Evolutionary conservation across 1,140 invertebrate genomes (phyloP), one percentile per base, ranked within the genome.

Genomic region (Brachionus angularis): DNA sequence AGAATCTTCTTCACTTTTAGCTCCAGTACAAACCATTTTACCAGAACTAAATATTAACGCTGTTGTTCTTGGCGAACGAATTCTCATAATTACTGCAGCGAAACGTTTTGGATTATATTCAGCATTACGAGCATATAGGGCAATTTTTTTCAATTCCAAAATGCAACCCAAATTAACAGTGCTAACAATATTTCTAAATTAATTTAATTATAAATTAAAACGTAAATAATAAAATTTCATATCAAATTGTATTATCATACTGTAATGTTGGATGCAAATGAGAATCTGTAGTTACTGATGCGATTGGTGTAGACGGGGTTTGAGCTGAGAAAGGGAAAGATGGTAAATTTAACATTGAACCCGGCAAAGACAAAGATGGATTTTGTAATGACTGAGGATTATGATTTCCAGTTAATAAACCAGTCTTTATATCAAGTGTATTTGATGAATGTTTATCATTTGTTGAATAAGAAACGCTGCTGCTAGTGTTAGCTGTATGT

Each of bases 41-140:
- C 96, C 96, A 42, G 95, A 98, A 76, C 93, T 96, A 78, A 99
- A 99, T 74, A 99, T 99, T 10, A 99, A 82, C 12, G 96, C 96
- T 23, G 96, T 99, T 2, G 96, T 99, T 75, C 96, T 84, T 0
- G 96, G 96, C 79, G 98, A 94, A 79, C 96, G 85, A 77, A 99
- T 99, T 79, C 96, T 85, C 96, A 99, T 99, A 67, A 99, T 99
- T 0, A 99, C 96, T 73, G 96, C 96, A 52, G 96, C 96, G 86
- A 99, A 99, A 80, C 96, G 88, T 83, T 98, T 99, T 27, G 96
- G 96, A 84, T 99, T 99, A 77, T 98, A 99, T 83, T 99, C 96
- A 12, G 96, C 96, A 85, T 99, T 99, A 81, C 96, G 87, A 0
- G 96, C 96, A 82, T 98, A 94, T 1, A 98, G 83, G 0, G 96